Evolutionary conservation across 2,888 invertebrate genomes (phyloP).

Genomic region (Stegana nigrithorax): DNA sequence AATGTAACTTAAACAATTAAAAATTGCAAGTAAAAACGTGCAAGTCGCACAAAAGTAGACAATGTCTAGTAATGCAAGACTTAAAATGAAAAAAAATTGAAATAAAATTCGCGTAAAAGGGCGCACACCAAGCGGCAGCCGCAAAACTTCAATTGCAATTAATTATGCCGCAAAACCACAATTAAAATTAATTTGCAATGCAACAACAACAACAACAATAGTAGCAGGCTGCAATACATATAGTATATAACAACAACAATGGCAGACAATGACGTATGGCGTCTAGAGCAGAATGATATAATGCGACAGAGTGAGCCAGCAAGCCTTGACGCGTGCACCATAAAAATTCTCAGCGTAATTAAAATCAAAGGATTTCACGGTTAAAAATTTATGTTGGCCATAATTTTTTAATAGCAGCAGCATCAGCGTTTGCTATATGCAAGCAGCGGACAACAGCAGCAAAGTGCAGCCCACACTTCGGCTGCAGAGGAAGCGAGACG

Average conservation of each 20-base stretch:
- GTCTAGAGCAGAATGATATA: not conserved
- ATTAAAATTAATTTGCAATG: conserved; percentile 58
- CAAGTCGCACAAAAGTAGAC: no score
- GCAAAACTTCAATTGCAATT: conserved; percentile 46
- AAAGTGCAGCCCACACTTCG: no score
- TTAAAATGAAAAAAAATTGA: no score
- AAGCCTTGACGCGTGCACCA: conserved; percentile 38
- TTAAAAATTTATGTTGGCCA: conserved; percentile 60
- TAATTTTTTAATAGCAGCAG: conserved; percentile 43
- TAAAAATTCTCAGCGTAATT: conserved; percentile 60
- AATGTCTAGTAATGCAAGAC: no score
- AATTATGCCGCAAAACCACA: conserved; percentile 56
- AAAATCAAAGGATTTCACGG: conserved; percentile 63
- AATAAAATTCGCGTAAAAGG: no score
- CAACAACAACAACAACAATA: conserved; percentile 28
- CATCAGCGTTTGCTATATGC: conserved; percentile 5
- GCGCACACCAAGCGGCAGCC: not conserved
- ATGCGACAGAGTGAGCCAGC: conserved; percentile 15
- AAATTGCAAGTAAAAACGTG: no score
- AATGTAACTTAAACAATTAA: no score
- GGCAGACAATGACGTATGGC: not conserved
- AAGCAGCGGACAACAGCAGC: no score
- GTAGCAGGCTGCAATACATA: not conserved
- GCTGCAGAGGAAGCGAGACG: conserved; percentile 15
- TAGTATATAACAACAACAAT: conserved; percentile 17